These are phyloP conservation scores for Plodia interpunctella DNA, from an alignment of 1,140 invertebrate species.

Conservation along the genomic window DNA sequence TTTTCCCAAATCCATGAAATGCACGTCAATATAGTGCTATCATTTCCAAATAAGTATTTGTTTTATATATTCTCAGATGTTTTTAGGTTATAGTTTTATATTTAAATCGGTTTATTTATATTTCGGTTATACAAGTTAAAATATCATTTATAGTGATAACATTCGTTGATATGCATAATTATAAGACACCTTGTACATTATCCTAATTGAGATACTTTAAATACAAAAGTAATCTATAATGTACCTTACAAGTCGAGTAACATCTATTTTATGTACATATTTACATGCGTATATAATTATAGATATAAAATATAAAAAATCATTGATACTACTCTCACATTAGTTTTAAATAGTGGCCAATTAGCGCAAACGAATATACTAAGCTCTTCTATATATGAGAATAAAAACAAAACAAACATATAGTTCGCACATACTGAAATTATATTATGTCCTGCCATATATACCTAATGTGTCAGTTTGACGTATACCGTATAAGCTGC, in stretches of 20 bases:
- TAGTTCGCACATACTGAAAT: too few species aligned
- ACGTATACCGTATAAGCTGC: too few species aligned
- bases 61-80: neutral
- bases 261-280: conserved; percentile 37
- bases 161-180: conserved; percentile 76
- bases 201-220: conserved; percentile 30
- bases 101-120: neutral
- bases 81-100: neutral
- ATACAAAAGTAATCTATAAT: conserved; percentile 37
- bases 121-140: neutral
- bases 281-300: conserved; percentile 19
- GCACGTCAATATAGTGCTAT: too few species aligned
- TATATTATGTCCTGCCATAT: too few species aligned
- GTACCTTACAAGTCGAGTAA: conserved; percentile 22
- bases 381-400: too few species aligned
- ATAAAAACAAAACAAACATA: too few species aligned
- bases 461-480: too few species aligned
- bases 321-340: neutral
- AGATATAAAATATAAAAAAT: conserved; percentile 2
- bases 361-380: too few species aligned
- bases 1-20: too few species aligned
- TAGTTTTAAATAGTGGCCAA: neutral
- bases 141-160: conserved; percentile 19
- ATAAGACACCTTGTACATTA: conserved; percentile 73
- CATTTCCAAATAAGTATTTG: too few species aligned